Evolutionary conservation across 2,797 vertebrate genomes (phyloP).

Genomic region (Diceros bicornis): DNA sequence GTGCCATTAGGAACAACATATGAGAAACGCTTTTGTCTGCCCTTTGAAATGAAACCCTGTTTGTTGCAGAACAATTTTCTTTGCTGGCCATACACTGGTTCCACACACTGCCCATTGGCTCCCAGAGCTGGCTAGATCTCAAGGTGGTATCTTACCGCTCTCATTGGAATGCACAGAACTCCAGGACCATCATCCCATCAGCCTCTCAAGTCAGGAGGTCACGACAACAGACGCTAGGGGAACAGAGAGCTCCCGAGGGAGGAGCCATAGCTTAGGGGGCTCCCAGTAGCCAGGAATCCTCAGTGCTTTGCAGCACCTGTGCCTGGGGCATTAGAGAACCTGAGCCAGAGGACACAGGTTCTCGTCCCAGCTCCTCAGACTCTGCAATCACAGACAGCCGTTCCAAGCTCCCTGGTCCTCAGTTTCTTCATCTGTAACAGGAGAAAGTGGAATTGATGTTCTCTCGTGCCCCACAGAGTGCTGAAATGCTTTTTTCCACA

Average conservation of each 20-base stretch:
- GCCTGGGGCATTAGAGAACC: background rate
- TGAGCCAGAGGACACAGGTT: background rate
- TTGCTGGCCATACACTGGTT: background rate
- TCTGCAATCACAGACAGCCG: background rate
- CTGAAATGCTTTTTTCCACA: background rate
- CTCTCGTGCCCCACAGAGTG: background rate
- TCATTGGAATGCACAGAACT: background rate
- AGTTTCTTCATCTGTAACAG: background rate
- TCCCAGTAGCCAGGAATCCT: background rate
- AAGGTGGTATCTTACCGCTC: background rate
- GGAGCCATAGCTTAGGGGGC: background rate
- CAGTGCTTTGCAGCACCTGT: rapidly evolving
- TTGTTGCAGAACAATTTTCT: background rate
- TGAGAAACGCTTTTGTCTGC: background rate
- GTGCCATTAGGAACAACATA: background rate
- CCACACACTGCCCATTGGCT: background rate
- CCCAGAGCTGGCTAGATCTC: background rate
- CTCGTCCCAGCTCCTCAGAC: background rate
- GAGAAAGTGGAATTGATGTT: background rate
- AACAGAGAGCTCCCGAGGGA: background rate
- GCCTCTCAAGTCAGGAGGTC: background rate
- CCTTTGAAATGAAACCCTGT: background rate
- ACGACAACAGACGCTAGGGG: rapidly evolving
- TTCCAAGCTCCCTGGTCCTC: background rate
- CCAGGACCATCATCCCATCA: background rate